Evolutionary conservation across 2,888 invertebrate genomes (phyloP).

Genomic region (Yponomeuta evonymella): DNA sequence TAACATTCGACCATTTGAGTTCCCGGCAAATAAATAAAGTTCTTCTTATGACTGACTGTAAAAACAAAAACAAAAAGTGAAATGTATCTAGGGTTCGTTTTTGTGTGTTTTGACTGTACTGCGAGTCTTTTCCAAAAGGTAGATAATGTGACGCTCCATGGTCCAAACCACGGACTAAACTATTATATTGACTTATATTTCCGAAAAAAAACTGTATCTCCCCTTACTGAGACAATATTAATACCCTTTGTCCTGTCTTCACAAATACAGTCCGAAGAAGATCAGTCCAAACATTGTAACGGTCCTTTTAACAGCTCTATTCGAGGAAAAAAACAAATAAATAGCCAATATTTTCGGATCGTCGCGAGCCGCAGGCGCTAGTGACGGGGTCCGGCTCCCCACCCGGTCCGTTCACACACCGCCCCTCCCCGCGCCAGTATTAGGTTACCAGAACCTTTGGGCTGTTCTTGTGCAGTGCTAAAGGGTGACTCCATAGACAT

Average conservation of each 20-base stretch:
- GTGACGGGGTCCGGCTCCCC: constrained; percentile 38
- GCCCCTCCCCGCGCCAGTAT: constrained; percentile 44
- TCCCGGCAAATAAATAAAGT: no score
- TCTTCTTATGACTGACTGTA: no score
- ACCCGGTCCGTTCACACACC: constrained; percentile 55
- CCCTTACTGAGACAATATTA: not conserved
- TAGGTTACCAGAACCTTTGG: constrained; percentile 62
- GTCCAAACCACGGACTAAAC: no score
- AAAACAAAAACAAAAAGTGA: no score
- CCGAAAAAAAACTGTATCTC: not conserved
- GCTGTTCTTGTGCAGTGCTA: not conserved
- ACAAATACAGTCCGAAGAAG: not conserved
- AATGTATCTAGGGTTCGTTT: no score
- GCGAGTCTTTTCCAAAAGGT: not conserved
- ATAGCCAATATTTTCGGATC: constrained; percentile 34
- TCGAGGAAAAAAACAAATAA: constrained; percentile 1
- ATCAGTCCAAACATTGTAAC: not conserved
- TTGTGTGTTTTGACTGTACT: no score
- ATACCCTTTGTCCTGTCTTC: not conserved
- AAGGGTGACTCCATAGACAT: not conserved
- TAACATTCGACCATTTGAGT: no score
- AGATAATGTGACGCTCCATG: not conserved
- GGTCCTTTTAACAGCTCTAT: constrained; percentile 1
- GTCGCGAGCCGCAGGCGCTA: constrained; percentile 45
- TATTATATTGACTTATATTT: not conserved